Percentiles rank a stretch among this genome's conserved stretches.
phyloP scores from a whole-genome alignment of 1,140 invertebrate genomes.

The Trichonephila inaurata region DNA sequence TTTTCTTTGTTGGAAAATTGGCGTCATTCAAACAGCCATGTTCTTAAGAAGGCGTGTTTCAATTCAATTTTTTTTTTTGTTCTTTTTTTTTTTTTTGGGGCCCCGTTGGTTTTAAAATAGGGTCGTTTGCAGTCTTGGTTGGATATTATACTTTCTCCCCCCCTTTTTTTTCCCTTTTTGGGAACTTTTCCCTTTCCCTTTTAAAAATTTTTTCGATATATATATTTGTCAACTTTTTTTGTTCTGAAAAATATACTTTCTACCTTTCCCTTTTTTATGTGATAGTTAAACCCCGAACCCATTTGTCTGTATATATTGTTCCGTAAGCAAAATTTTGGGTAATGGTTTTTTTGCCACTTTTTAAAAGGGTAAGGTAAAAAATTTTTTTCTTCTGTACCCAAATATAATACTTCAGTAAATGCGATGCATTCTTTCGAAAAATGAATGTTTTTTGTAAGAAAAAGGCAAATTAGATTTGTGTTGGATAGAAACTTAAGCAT shows the following conservation, averaged over 20 bases:
- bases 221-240: not conserved
- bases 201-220: not conserved
- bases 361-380: too few relatives aligned
- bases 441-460: too few relatives aligned
- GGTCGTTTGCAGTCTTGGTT: slow-evolving; percentile 34
- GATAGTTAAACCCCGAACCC: not conserved
- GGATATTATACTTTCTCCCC: not conserved
- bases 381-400: too few relatives aligned
- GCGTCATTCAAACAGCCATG: slow-evolving; percentile 51
- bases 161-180: not conserved
- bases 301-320: not conserved
- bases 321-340: too few relatives aligned
- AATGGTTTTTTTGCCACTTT: too few relatives aligned
- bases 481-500: too few relatives aligned
- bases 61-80: slow-evolving; percentile 1
- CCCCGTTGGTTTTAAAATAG: slow-evolving; percentile 36
- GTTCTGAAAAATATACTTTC: not conserved
- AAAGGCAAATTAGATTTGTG: too few relatives aligned
- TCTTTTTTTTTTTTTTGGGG: not conserved
- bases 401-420: too few relatives aligned
- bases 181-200: not conserved
- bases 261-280: not conserved
- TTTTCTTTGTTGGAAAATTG: slow-evolving; percentile 50
- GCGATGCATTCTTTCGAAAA: too few relatives aligned
- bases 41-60: slow-evolving; percentile 47